Conservation (phyloP, 2,113 vertebrate genomes). For the Pachypanchax playfairii region DNA sequence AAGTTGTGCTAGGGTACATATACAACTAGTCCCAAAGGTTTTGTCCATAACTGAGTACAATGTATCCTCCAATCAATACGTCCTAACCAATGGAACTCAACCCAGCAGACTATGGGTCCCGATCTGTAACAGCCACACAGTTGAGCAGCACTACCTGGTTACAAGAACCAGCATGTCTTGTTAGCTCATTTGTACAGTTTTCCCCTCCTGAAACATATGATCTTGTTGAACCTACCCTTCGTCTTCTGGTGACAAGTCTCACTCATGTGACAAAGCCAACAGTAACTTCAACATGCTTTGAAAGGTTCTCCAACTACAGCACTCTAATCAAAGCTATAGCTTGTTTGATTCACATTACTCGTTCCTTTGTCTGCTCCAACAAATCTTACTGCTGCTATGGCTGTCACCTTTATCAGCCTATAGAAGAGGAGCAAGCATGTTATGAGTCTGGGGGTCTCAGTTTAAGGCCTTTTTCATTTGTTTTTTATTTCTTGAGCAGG, state of each 20-base stretch:
- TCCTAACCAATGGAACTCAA: background rate
- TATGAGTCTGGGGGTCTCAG: too few relatives aligned
- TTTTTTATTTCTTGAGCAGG: too few relatives aligned
- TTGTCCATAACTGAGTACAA: background rate
- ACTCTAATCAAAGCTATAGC: background rate
- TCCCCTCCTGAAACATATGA: too few relatives aligned
- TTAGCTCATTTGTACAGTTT: too few relatives aligned
- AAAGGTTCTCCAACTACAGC: background rate
- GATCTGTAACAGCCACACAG: background rate
- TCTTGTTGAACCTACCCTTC: background rate
- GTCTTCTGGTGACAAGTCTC: background rate
- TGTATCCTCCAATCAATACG: background rate
- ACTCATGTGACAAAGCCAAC: background rate
- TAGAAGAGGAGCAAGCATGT: background rate
- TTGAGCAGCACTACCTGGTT: background rate
- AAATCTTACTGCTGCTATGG: background rate
- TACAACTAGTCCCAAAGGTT: background rate
- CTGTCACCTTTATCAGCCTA: slow-evolving; percentile 1
- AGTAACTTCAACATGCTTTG: background rate
- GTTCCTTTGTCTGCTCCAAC: background rate
- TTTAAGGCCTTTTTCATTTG: slow-evolving; percentile 11
- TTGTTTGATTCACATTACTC: background rate
- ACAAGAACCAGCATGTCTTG: background rate
- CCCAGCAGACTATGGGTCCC: background rate
- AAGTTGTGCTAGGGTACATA: slow-evolving; percentile 1